These are phyloP conservation scores for Capreolus pygargus DNA, from an alignment of 2,113 vertebrate genomes.

Conservation along the genomic window DNA sequence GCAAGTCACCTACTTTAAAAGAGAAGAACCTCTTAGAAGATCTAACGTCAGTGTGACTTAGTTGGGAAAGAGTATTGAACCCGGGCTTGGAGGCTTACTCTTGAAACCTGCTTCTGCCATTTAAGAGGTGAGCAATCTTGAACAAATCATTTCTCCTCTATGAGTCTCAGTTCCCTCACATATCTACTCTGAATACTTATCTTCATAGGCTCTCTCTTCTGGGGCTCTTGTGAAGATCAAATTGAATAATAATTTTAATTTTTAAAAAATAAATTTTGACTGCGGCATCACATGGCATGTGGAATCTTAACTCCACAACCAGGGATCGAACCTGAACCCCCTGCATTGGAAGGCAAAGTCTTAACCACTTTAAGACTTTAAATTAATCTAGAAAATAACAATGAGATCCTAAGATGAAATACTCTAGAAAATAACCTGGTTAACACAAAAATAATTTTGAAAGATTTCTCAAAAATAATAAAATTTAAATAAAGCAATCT, in stretches of 20 bases:
- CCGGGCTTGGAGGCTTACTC: background rate
- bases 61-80: too few species aligned
- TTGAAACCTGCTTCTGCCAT: background rate
- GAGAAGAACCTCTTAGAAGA: background rate
- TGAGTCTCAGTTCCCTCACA: background rate
- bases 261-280: background rate
- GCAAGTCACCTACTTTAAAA: background rate
- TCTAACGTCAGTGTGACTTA: accelerated
- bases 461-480: background rate
- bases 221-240: background rate
- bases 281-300: accelerated
- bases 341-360: background rate
- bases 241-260: background rate
- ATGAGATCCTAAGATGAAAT: background rate
- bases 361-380: background rate
- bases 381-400: background rate
- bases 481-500: background rate
- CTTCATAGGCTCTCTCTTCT: background rate
- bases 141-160: background rate
- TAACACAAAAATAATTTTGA: background rate
- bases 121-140: background rate
- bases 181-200: background rate
- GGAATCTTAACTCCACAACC: background rate
- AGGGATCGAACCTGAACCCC: background rate
- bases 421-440: background rate